Base-by-base conservation (phyloP, 2,797 vertebrate genomes). In the Periophthalmus magnuspinnatus region DNA sequence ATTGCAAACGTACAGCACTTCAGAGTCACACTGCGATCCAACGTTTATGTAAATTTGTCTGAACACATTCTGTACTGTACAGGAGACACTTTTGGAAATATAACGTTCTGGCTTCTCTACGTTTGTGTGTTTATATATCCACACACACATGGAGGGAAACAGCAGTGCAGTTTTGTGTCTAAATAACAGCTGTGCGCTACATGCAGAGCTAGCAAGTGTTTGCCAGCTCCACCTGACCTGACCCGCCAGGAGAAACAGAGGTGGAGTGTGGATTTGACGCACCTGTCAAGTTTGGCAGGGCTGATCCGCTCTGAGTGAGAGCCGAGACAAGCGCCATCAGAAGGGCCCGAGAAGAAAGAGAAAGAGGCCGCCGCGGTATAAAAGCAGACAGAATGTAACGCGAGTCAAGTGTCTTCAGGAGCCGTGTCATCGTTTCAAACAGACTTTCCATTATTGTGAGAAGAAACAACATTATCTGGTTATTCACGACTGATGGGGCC, bases 261-360 rank as follows among this genome's bases (percentile, higher is more conserved):
- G 87, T 89, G 75, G 65, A 82, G 81, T 84, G 79, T 82, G 80
- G 79, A 89, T 89, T 89, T 86, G 80, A 89, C 86, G 88, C 89
- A 87, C 85, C 87, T 90, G 91, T 80, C 89, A 89, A 79, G 81
- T 87, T 87, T 88, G 84, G 85, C 84, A 86, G 80, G 68, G 45
- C 72, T 72, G 78, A 88, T 82, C 84, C 80, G 84, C 83, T 82
- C 74, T 61, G 48, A 82, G 75, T 80, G 81, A 85, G 80, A 76
- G 72, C 76, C 68, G 81, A 82, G 80, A 80, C 78, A 74, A 73
- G 78, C 77, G 80, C 80, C 83, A 84, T 87, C 77, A 71, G 71
- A 80, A 81, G 82, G 76, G 85, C 83, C 75, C 80, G 47, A 71
- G 74, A 79, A 75, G 71, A 65, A 76, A 80, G 77, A 75, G 71